Conservation (phyloP, 2,888 invertebrate species). For the Heliconius ismenius region DNA sequence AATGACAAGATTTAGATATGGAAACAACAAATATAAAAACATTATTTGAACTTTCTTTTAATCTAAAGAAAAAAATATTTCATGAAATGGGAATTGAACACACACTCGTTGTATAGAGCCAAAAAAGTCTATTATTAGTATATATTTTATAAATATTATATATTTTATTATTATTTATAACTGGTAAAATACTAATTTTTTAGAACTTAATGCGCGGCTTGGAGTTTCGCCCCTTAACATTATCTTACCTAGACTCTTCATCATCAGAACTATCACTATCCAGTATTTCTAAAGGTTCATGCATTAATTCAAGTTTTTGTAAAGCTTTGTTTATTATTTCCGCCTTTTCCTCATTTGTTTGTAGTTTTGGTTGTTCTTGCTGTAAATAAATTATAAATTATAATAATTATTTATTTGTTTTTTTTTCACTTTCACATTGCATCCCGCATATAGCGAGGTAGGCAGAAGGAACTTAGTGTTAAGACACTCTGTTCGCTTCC, state of each 20-base stretch:
- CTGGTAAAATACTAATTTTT: too few species aligned
- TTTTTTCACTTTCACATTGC: too few species aligned
- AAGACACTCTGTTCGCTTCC: background rate
- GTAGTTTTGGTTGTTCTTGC: constrained; percentile 47
- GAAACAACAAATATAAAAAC: too few species aligned
- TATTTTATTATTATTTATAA: too few species aligned
- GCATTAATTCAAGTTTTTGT: constrained; percentile 55
- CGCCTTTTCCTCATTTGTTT: constrained; percentile 47
- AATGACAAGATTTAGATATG: too few species aligned
- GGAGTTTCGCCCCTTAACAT: background rate
- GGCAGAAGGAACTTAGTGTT: background rate
- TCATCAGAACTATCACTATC: constrained; percentile 67
- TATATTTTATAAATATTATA: too few species aligned
- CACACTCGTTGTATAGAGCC: too few species aligned
- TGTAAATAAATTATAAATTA: constrained; percentile 19
- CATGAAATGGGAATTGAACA: too few species aligned
- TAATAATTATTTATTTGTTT: too few species aligned
- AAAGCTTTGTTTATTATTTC: constrained; percentile 55
- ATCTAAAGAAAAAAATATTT: too few species aligned
- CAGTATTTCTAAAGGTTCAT: constrained; percentile 67
- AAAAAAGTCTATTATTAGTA: too few species aligned
- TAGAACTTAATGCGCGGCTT: background rate
- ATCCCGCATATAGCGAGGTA: background rate
- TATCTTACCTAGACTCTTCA: constrained; percentile 51
- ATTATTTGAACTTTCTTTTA: too few species aligned